Evolutionary conservation across 2,113 vertebrate genomes (phyloP).

Genomic region (Pseudorectes ferrugineus): DNA sequence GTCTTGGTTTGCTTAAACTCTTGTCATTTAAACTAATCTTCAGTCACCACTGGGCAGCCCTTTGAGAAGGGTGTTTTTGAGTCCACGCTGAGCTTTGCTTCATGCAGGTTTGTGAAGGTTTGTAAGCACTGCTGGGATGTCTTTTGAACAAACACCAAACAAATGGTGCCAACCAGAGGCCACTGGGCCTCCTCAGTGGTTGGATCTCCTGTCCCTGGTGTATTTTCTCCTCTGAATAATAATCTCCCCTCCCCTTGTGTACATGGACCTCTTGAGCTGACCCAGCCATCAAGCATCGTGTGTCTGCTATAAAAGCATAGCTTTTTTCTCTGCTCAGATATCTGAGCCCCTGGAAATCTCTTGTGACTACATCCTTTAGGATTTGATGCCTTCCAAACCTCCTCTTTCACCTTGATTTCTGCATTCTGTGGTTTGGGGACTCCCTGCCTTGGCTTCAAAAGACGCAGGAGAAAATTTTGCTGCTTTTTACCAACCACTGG

Average conservation of each 20-base stretch:
- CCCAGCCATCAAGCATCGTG: neutral
- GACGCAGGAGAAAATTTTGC: neutral
- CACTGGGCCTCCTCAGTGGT: neutral
- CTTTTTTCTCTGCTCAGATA: neutral
- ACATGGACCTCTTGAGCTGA: neutral
- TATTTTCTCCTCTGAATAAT: neutral
- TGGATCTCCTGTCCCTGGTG: neutral
- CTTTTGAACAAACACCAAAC: neutral
- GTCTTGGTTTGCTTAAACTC: neutral
- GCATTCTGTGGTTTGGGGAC: neutral
- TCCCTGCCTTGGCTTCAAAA: neutral
- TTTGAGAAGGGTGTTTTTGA: neutral
- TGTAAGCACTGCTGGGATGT: neutral
- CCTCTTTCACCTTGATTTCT: neutral
- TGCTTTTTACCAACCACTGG: neutral
- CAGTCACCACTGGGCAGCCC: neutral
- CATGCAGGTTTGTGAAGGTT: neutral
- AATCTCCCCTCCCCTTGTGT: neutral
- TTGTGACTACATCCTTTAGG: neutral
- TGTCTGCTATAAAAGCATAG: neutral
- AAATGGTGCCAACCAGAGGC: neutral
- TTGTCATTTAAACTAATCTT: neutral
- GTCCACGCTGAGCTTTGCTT: neutral
- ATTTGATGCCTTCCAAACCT: neutral
- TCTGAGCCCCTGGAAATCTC: neutral